A percentile compares a stretch with the other conserved stretches of the same genome.
Evolutionary conservation across 1,140 invertebrate species (phyloP).

Genomic region (Prorops nasuta): DNA sequence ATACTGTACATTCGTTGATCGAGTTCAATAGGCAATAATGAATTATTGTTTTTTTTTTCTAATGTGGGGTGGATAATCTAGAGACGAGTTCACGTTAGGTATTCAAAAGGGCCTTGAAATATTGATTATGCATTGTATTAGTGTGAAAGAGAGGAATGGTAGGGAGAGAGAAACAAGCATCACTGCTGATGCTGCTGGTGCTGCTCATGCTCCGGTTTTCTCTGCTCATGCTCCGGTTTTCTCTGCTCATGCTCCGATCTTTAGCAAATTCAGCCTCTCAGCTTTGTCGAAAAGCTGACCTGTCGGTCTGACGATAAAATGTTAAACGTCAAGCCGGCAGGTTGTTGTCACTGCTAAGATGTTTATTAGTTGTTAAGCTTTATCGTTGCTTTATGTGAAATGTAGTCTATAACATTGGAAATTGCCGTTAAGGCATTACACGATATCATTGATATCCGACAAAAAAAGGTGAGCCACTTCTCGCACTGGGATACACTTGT

Average conservation of each 20-base stretch:
- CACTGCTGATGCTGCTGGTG: no score
- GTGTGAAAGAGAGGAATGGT: no score
- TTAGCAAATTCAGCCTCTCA: conserved; percentile 18
- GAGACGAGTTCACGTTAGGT: no score
- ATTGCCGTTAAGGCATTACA: conserved; percentile 40
- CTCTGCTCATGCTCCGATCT: not conserved
- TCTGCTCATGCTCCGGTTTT: conserved; percentile 40
- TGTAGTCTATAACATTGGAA: conserved; percentile 48
- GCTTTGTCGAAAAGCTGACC: conserved; percentile 16
- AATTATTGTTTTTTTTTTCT: no score
- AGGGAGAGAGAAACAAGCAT: no score
- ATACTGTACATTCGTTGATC: no score
- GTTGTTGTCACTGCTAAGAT: conserved; percentile 41
- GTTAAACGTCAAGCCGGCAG: conserved; percentile 34
- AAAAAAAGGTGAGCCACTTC: conserved; percentile 34
- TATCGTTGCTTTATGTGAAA: conserved; percentile 39
- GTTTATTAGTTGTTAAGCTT: conserved; percentile 42
- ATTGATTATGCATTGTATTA: no score
- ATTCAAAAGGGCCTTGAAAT: no score
- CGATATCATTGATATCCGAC: conserved; percentile 25
- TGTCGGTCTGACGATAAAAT: conserved; percentile 28
- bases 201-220: conserved; percentile 40
- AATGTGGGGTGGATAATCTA: no score
- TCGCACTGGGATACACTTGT: no score
- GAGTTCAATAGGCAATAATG: no score